A percentile compares a stretch with the other conserved stretches of the same genome.
Conservation (phyloP, 2,888 invertebrate species). For the Cetonia aurata region DNA sequence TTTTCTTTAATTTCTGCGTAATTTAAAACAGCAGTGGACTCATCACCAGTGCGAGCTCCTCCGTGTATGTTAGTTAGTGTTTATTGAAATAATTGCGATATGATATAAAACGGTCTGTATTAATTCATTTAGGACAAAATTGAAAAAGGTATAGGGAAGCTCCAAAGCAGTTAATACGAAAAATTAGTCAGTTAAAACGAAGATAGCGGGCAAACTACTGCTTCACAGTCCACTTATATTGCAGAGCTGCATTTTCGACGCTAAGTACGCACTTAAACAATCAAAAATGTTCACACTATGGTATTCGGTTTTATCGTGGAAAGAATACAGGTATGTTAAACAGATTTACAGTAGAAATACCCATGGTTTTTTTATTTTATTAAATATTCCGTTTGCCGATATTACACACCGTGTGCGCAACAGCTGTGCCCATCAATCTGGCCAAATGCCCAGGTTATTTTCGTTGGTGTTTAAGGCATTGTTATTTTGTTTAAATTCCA, state of each 20-base stretch:
- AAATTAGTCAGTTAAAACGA: constrained; percentile 58
- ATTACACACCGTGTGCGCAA: constrained; percentile 43
- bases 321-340: constrained; percentile 65
- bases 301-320: constrained; percentile 65
- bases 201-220: constrained; percentile 50
- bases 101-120: constrained; percentile 12
- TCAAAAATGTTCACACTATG: constrained; percentile 64
- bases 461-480: constrained; percentile 27
- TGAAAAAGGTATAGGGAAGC: constrained; percentile 27
- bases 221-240: constrained; percentile 49
- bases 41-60: too few relatives aligned
- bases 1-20: too few relatives aligned
- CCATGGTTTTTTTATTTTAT: constrained; percentile 32
- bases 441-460: constrained; percentile 51
- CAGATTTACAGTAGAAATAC: constrained; percentile 28
- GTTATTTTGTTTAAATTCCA: constrained; percentile 29
- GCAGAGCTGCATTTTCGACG: constrained; percentile 51
- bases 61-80: neutral
- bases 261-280: constrained; percentile 36
- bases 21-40: too few relatives aligned
- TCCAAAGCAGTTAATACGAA: constrained; percentile 48
- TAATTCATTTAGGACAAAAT: constrained; percentile 39
- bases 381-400: constrained; percentile 34
- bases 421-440: constrained; percentile 45
- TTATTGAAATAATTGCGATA: constrained; percentile 4